Base-by-base conservation (phyloP, 2,113 vertebrate species). In the Smithornis capensis region DNA sequence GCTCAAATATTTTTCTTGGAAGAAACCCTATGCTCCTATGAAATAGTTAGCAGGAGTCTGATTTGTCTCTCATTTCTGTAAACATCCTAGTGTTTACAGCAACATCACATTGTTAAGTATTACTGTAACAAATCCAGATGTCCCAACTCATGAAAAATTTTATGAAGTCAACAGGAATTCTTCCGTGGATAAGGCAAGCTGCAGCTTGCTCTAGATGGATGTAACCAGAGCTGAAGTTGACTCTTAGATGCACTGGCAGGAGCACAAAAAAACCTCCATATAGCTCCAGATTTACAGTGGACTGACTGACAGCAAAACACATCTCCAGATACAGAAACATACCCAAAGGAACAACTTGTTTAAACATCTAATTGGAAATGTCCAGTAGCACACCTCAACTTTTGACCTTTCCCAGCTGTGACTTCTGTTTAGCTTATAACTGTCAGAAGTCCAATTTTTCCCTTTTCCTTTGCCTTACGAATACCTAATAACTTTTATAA, bases 1-100 rank as follows among this genome's bases (percentile, higher is more conserved):
- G 45, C 60, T 63, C 76, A 81, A 59, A 47, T 94, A 89, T 87
- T 96, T 95, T 97, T 95, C 94, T 82, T 87, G 77, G 93, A 94
- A 95, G 92, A 94, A 97, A 95, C 81, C 21, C 53, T 91, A 94
- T 24, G 53, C 94, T 94, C 74, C 83, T 4, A 5, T 82, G 69
- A 84, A 94, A 91, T 57, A 75, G n/a, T 87, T 71, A 87, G 62
- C 57, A 78, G 84, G 27, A 37, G 49, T 31, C 80, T 78, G 69
- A 94, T 71, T 88, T 7, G 0, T 91, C 83, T 94, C 89, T 69
- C 25, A 45, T 92, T 92, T 95, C 93, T 92, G 81, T 95, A 91
- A 95, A 95, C 74, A 92, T 45, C 47, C n/a, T 19, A 79, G 23
- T 92, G 87, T 96, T 94, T 94, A 95, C 87, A 94, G 75, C 91